Evolutionary conservation across 2,113 vertebrate species (phyloP).

Genomic region (Stigmatopora argus): DNA sequence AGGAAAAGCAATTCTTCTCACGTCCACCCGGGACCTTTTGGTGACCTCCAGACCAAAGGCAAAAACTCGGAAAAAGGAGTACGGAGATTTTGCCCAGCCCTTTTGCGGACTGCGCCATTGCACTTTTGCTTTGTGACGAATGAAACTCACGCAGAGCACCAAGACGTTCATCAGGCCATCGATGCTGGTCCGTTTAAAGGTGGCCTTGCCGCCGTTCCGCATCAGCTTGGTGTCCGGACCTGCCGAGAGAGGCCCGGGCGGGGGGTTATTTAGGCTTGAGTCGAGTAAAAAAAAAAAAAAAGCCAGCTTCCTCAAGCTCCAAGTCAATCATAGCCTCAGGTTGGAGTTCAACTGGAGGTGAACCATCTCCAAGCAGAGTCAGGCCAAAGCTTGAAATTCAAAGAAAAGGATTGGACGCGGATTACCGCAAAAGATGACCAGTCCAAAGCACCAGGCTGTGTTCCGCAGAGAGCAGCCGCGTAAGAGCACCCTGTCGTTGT

Average conservation of each 20-base stretch:
- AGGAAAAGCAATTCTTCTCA: too few species aligned
- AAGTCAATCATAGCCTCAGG: too few species aligned
- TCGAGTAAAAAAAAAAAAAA: too few species aligned
- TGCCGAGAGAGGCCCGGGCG: slow-evolving; percentile 15
- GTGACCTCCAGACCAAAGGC: too few species aligned
- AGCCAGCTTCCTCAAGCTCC: too few species aligned
- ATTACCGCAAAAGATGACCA: slow-evolving; percentile 87
- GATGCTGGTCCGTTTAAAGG: slow-evolving; percentile 84
- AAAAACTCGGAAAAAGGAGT: too few species aligned
- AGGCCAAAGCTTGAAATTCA: background rate
- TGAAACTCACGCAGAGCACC: slow-evolving; percentile 79
- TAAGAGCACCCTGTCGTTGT: slow-evolving; percentile 86
- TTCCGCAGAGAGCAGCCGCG: slow-evolving; percentile 88
- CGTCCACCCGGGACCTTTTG: too few species aligned
- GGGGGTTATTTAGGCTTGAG: too few species aligned
- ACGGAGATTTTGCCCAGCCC: too few species aligned
- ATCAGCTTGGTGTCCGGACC: slow-evolving; percentile 93
- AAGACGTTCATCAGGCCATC: slow-evolving; percentile 88
- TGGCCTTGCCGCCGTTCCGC: slow-evolving; percentile 88
- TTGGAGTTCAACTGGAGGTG: too few species aligned
- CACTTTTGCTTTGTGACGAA: background rate
- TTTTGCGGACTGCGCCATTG: too few species aligned
- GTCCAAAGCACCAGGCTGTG: slow-evolving; percentile 92
- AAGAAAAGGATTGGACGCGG: background rate
- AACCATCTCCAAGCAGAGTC: too few species aligned